Percentiles rank a stretch among this genome's conserved stretches.
phyloP scores from a whole-genome alignment of 2,113 vertebrate genomes.

The Ictalurus furcatus region DNA sequence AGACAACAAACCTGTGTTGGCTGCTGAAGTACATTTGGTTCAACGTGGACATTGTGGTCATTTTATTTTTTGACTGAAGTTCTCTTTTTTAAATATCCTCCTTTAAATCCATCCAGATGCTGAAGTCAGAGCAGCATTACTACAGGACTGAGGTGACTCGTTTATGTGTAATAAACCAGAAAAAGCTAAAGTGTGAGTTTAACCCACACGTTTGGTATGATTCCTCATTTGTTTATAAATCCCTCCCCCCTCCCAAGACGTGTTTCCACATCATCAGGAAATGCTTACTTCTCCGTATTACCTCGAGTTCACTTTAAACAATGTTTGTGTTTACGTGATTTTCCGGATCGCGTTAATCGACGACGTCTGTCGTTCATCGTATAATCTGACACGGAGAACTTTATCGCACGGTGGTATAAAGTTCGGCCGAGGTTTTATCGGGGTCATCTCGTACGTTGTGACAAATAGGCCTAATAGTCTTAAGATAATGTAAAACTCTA shows the following conservation, averaged over 20 bases:
- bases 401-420: not conserved
- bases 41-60: not conserved
- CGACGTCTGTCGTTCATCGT: not conserved
- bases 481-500: not conserved
- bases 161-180: not conserved
- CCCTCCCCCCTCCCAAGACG: not conserved
- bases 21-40: not conserved
- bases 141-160: not conserved
- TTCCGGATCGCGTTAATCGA: not conserved
- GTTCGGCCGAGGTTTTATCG: not conserved
- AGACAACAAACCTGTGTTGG: not conserved
- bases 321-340: not conserved
- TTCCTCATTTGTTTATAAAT: not conserved
- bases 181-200: not conserved
- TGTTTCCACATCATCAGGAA: not conserved
- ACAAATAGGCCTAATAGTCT: not conserved
- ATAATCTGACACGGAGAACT: not conserved
- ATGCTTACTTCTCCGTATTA: not conserved
- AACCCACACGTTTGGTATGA: not conserved
- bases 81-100: not conserved
- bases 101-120: not conserved
- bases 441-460: not conserved
- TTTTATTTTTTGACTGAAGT: not conserved
- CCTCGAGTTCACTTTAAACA: not conserved
- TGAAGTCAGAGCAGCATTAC: not conserved